phyloP scores from a whole-genome alignment of 2,888 invertebrate species.

The Desoria tigrina region DNA sequence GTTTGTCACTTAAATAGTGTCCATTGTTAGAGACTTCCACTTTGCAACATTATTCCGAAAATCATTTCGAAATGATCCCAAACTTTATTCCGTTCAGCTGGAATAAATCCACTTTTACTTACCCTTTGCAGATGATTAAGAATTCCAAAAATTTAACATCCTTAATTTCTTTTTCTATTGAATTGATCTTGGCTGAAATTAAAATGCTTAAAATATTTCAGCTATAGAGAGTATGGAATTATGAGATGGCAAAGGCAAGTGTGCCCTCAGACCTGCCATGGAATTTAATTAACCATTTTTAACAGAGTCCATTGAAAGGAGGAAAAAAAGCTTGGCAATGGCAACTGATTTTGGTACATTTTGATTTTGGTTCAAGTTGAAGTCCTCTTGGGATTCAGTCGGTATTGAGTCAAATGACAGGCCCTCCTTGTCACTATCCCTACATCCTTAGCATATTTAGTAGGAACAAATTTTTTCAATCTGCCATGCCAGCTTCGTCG shows the following conservation, averaged over 20 bases:
- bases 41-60: no score
- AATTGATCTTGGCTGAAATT: not conserved
- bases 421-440: slow-evolving; percentile 5
- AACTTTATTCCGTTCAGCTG: no score
- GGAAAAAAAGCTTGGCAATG: not conserved
- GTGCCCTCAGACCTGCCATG: slow-evolving; percentile 4
- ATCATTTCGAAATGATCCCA: no score
- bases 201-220: not conserved
- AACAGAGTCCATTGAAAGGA: slow-evolving; percentile 7
- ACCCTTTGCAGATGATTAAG: no score
- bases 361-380: not conserved
- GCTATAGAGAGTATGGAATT: not conserved
- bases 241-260: not conserved
- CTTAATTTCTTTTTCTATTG: no score
- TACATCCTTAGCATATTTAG: not conserved
- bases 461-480: no score
- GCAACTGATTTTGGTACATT: not conserved
- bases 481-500: no score
- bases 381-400: not conserved
- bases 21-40: no score
- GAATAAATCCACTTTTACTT: no score
- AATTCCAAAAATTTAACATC: no score
- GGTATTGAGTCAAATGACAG: not conserved
- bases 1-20: no score
- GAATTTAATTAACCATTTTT: slow-evolving; percentile 10